Base-by-base conservation (phyloP, 1,140 invertebrate genomes). In the Nasonia longicornis region DNA sequence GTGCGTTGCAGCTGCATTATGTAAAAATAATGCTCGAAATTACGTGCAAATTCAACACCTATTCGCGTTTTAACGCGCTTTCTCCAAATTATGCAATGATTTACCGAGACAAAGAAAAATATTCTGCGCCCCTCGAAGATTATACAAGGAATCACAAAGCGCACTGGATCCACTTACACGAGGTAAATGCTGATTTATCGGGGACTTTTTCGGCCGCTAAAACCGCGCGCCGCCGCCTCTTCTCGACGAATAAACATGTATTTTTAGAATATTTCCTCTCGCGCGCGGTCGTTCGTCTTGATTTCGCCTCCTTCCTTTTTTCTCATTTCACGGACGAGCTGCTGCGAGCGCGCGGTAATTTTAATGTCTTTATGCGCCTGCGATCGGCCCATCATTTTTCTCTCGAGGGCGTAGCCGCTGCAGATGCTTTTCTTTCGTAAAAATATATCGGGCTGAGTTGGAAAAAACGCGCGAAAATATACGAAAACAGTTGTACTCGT, bases 191-290 rank as follows among this genome's bases (percentile, higher is more conserved):
- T 45, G 20, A 72, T 74, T 74, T 74, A 58, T 31, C 22, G 48
- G 20, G 11, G 22, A 74, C 12, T 52, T 58, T 74, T 74, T 74
- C 26, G n/a, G 26, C 7, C 26, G 45, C 52, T 58, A 58, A 58
- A 58, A 42, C 38, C 38, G 38, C 38, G 6, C 38, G 20, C 35
- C 22, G 38, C 70, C 12, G 38, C 29, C 52, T n/a, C 52, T 58
- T 52, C 14, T 48, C 45, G 72, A 12, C 45, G 72, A 12, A 58
- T 58, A 58, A 31, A 74, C 52, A 74, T 45, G 26, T 74, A 74
- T 74, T 74, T 74, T 74, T 74, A 74, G 72, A 74, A 58, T 74
- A 31, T 74, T 26, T 29, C 45, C 26, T 74, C 72, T 58, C 45
- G 14, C 14, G 26, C 22, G 7, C 26, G 12, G 72, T 58, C 38